Evolutionary conservation across 2,113 vertebrate genomes (phyloP), one percentile per base, ranked within the genome.

Genomic region (Nannobrachium achirus): DNA sequence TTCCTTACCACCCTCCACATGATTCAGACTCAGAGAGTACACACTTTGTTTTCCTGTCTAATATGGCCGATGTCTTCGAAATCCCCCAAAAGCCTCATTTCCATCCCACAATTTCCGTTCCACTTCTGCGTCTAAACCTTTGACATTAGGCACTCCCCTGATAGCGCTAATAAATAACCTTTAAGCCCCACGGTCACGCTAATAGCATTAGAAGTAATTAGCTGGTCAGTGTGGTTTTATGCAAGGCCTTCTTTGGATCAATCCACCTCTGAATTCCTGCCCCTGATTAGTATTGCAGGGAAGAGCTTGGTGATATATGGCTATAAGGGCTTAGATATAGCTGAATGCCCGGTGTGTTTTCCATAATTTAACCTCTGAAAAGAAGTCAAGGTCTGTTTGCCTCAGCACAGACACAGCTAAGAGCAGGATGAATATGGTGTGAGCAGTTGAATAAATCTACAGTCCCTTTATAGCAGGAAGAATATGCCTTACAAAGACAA

Each of bases 331-430:
- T 66, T 66, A 65, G 33, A 65, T 42, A 58, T 5, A 49, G 48
- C 52, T 42, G 39, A 79, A 73, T 65, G 65, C 64, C 56, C 51
- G 44, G 75, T 78, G 67, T 79, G 33, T 63, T 82, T 79, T 67
- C 69, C 73, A 79, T 79, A 79, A 71, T 63, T 64, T 42, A 72
- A 51, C 50, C 61, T 66, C 76, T 76, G 58, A 71, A 64, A 64
- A 61, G 41, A 76, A 73, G 56, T 64, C 40, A 58, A 62, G 65
- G 60, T 56, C 50, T 58, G 66, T 61, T 59, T 65, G 38, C 56
- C 42, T 57, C 19, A 53, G 73, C 50, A 55, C 59, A 52, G 53
- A n/a, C 25, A 33, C 25, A 50, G 65, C 57, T 18, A 58, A 49
- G 64, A 62, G 20, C 61, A 63, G 39, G 25, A 39, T 38, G 66